Conservation (phyloP, 2,113 vertebrate species). For the Muntiacus muntjak region DNA sequence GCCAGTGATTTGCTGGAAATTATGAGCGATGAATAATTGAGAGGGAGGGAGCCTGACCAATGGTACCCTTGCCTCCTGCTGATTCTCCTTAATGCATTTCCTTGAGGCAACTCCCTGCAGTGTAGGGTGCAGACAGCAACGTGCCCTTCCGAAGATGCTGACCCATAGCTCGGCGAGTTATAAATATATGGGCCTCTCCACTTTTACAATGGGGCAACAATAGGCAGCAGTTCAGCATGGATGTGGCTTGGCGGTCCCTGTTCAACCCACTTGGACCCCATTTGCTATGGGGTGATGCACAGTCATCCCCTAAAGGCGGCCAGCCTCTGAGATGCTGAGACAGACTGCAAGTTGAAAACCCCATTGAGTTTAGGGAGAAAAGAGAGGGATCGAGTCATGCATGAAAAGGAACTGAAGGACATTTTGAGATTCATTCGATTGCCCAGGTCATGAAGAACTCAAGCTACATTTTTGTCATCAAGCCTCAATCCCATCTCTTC, state of each 20-base stretch:
- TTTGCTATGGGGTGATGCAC: neutral
- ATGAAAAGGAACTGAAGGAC: neutral
- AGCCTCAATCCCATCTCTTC: neutral
- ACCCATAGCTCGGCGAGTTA: conserved; percentile 43
- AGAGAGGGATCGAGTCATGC: neutral
- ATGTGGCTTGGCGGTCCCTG: neutral
- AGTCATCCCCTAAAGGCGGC: neutral
- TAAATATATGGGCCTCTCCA: conserved; percentile 8
- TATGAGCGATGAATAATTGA: conserved; percentile 86
- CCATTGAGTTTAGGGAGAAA: neutral
- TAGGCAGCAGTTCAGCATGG: neutral
- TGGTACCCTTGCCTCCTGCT: conserved; percentile 77
- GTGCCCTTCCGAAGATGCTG: conserved; percentile 75
- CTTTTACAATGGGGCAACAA: neutral
- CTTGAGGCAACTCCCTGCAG: conserved; percentile 78
- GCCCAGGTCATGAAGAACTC: neutral
- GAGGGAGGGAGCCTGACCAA: conserved; percentile 75
- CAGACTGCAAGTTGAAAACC: neutral
- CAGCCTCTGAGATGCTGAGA: accelerated
- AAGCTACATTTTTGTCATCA: neutral
- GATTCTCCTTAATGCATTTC: conserved; percentile 82
- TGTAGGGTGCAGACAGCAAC: conserved; percentile 66
- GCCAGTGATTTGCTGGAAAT: conserved; percentile 85
- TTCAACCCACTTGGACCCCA: neutral
- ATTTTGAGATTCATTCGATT: neutral